A percentile compares a stretch with the other conserved stretches of the same genome.
Evolutionary conservation across 2,113 vertebrate species (phyloP).

Genomic region (Paramormyrops kingsleyae): DNA sequence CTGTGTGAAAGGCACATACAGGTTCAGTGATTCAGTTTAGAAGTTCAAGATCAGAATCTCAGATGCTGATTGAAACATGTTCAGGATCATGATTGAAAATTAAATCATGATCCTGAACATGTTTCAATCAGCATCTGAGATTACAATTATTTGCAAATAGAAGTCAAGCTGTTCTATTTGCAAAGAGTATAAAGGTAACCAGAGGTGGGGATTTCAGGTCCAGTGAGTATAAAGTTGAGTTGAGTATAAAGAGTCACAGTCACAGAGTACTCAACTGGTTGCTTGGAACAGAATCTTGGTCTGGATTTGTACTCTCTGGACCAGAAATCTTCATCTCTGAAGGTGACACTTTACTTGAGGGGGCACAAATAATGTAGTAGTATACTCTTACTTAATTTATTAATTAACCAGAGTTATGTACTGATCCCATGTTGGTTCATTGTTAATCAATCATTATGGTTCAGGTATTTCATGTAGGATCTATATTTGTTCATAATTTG

Average conservation of each 20-base stretch:
- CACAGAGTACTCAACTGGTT: too few relatives aligned
- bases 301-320: too few relatives aligned
- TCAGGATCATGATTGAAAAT: background rate
- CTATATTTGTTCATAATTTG: background rate
- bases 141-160: too few relatives aligned
- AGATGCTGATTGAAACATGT: background rate
- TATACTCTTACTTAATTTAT: background rate
- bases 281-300: too few relatives aligned
- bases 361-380: background rate
- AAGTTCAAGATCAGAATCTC: background rate
- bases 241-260: too few relatives aligned
- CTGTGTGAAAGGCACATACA: conserved; percentile 44
- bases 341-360: background rate
- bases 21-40: background rate
- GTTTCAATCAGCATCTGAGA: too few relatives aligned
- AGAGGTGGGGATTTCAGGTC: too few relatives aligned
- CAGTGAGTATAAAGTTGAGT: too few relatives aligned
- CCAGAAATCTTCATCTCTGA: background rate
- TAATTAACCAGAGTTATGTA: background rate
- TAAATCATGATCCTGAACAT: too few relatives aligned
- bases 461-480: background rate
- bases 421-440: background rate
- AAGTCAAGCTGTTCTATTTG: background rate
- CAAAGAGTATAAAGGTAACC: background rate
- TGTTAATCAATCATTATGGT: background rate